Conservation (phyloP, 1,140 invertebrate species). For the Solenopsis invicta region DNA sequence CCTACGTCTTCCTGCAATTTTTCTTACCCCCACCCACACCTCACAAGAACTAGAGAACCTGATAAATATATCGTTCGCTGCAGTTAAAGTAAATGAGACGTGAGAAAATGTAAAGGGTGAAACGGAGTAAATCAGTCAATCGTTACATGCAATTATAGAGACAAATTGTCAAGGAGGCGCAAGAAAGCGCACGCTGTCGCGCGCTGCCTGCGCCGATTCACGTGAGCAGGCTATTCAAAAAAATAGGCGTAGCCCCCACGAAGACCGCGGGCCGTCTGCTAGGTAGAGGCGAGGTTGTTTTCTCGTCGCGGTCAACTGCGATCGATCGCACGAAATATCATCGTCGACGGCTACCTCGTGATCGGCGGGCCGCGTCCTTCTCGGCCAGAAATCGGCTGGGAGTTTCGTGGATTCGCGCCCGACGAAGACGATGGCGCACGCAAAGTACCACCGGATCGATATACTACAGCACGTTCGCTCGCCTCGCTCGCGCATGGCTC, state of each 20-base stretch:
- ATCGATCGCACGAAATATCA: neutral
- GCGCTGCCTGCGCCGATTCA: conserved; percentile 75
- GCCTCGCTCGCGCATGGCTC: neutral
- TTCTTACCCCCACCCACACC: too few relatives aligned
- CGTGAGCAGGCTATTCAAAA: conserved; percentile 82
- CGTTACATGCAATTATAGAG: neutral
- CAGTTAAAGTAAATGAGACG: neutral
- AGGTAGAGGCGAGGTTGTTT: neutral
- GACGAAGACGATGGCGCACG: conserved; percentile 80
- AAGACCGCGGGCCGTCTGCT: conserved; percentile 70
- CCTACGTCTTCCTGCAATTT: neutral
- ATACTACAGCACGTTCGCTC: conserved; percentile 42
- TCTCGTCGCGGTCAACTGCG: neutral
- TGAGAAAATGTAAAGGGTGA: neutral
- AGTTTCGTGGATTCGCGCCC: neutral
- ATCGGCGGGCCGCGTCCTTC: neutral
- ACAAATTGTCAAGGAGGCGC: neutral
- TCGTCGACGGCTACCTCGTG: neutral
- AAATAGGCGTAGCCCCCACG: conserved; percentile 85
- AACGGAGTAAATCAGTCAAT: neutral
- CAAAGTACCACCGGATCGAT: conserved; percentile 73
- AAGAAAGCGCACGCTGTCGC: conserved; percentile 19
- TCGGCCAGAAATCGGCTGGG: neutral
- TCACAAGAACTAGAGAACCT: neutral
- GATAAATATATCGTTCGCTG: neutral